These are phyloP conservation scores for Limonius californicus DNA, from an alignment of 1,140 invertebrate species.

Conservation along the genomic window DNA sequence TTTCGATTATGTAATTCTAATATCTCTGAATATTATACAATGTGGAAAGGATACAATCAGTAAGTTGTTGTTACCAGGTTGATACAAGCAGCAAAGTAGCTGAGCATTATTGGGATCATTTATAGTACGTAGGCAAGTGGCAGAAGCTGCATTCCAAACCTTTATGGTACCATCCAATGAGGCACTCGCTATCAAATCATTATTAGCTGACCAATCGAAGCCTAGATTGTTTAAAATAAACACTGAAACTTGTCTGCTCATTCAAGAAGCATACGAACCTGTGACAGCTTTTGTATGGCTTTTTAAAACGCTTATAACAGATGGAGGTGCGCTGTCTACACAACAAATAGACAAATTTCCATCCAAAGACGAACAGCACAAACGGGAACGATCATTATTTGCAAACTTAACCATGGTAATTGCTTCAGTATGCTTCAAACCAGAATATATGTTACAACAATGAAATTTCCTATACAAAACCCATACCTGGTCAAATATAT, in stretches of 20 bases:
- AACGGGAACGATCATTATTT: slow-evolving; percentile 76
- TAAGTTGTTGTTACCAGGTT: slow-evolving; percentile 86
- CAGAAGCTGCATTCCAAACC: slow-evolving; percentile 64
- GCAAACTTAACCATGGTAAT: slow-evolving; percentile 85
- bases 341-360: slow-evolving; percentile 79
- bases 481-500: slow-evolving; percentile 75
- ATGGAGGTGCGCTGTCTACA: slow-evolving; percentile 64
- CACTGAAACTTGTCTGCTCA: too few species aligned
- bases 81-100: slow-evolving; percentile 74
- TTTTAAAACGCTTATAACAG: slow-evolving; percentile 67
- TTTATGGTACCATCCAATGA: slow-evolving; percentile 72
- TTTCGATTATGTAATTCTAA: too few species aligned
- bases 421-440: slow-evolving; percentile 61
- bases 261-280: slow-evolving; percentile 53
- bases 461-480: slow-evolving; percentile 2
- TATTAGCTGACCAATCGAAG: slow-evolving; percentile 83
- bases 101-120: slow-evolving; percentile 60
- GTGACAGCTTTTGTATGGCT: slow-evolving; percentile 75
- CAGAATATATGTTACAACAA: too few species aligned
- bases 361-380: slow-evolving; percentile 80
- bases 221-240: slow-evolving; percentile 46
- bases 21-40: too few species aligned
- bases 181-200: slow-evolving; percentile 78
- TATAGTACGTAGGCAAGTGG: slow-evolving; percentile 63
- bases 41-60: slow-evolving; percentile 69